Base-by-base conservation (phyloP, 1,140 invertebrate genomes). In the Apolygus lucorum region DNA sequence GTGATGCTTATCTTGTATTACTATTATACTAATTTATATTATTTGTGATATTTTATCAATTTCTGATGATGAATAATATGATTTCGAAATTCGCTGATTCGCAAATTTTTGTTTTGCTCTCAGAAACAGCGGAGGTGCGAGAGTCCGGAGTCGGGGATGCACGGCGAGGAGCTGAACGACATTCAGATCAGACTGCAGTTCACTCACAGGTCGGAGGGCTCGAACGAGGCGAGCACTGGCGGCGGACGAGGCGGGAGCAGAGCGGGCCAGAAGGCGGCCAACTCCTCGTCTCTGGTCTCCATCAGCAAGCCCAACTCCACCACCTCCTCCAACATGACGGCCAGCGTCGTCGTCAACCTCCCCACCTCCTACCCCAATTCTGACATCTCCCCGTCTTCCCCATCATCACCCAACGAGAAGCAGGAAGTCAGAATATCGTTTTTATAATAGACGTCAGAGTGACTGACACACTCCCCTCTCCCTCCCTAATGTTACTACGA, bases 281-380 rank as follows among this genome's bases (percentile, higher is more conserved):
- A 54, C 70, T 72, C 71, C 28, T 71, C 73, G 54, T 75, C 75
- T 22, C 52, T 76, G 22, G 73, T 73, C 13, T 73, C 74, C 27
- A 72, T 74, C 28, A 75, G 74, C 70, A 77, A 77, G 68, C 76
- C 77, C 59, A 77, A 78, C 68, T 77, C 76, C 21, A 76, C 75
- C 21, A 77, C 76, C 21, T 77, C 76, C 29, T 77, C 76, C 71
- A 77, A 76, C 29, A 76, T 76, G 72, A 77, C 76, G n/a, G 76
- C 76, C 21, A 76, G 75, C 22, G 77, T 78, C 2, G 75, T 78
- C 4, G 77, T 78, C 26, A 78, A 78, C 68, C 70, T 78, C 52
- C 77, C 77, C 25, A 70, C 74, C 13, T 78, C 77, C 14, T 77
- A 78, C 63, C 74, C 76, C 11, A 76, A 75, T 70, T 77, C 76